Evolutionary conservation across 2,888 invertebrate genomes (phyloP).

Genomic region (Pristionchus arcanus): DNA sequence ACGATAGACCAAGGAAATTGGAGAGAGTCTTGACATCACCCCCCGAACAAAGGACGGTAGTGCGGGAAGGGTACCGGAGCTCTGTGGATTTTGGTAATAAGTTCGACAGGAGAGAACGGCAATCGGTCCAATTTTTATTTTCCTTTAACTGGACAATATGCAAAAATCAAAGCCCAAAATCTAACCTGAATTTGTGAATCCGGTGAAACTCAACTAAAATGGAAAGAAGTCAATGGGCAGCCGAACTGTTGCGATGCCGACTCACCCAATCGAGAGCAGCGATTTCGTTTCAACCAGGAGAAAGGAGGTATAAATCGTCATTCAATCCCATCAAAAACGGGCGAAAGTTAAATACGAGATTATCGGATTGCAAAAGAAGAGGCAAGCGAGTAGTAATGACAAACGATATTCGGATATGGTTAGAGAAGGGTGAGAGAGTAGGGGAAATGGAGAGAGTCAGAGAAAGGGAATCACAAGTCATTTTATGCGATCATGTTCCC

Average conservation of each 20-base stretch:
- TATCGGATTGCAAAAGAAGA: no score
- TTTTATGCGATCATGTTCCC: constrained; percentile 5
- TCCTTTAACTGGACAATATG: no score
- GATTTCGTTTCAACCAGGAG: not conserved
- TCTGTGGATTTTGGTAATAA: no score
- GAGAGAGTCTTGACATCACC: not conserved
- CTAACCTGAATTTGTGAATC: not conserved
- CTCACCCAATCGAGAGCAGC: no score
- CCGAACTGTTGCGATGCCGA: not conserved
- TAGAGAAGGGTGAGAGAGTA: not conserved
- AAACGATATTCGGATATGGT: constrained; percentile 5
- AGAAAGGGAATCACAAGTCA: not conserved
- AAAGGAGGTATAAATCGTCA: not conserved
- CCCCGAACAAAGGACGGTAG: not conserved
- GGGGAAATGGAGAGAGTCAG: not conserved
- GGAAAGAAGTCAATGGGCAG: no score
- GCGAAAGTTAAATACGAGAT: constrained; percentile 32
- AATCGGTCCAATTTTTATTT: no score
- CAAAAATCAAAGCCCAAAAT: no score
- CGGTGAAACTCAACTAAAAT: not conserved
- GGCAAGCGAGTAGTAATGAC: no score
- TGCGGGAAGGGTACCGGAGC: not conserved
- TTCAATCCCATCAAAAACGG: constrained; percentile 24
- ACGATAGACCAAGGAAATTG: not conserved
- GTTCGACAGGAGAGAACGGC: no score